phyloP scores from a whole-genome alignment of 2,113 vertebrate species.

The Poeciliopsis retropinna region DNA sequence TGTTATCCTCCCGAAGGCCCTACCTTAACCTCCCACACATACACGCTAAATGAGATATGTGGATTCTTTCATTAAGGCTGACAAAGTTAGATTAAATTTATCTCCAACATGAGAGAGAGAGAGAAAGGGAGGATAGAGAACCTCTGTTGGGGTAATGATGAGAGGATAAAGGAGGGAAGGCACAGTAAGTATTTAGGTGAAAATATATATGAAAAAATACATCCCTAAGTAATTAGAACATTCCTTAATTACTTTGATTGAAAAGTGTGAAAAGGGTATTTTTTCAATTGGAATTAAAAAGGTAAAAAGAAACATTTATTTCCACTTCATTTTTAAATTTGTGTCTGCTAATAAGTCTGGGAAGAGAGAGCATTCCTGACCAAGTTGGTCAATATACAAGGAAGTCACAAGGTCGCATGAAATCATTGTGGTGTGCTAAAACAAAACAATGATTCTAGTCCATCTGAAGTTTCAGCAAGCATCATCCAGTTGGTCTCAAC shows the following conservation, averaged over 20 bases:
- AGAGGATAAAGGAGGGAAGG: slow-evolving; percentile 37
- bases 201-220: slow-evolving; percentile 14
- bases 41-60: slow-evolving; percentile 74
- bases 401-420: no score
- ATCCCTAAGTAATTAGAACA: background rate
- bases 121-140: slow-evolving; percentile 59
- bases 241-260: background rate
- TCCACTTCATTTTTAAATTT: background rate
- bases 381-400: no score
- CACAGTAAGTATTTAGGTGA: background rate
- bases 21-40: slow-evolving; percentile 68
- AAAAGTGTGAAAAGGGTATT: background rate
- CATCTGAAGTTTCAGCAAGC: no score
- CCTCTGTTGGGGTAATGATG: slow-evolving; percentile 50
- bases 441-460: no score
- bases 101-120: slow-evolving; percentile 63
- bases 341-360: background rate
- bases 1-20: slow-evolving; percentile 53
- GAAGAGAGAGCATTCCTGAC: background rate
- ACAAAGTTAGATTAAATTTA: slow-evolving; percentile 80
- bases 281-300: background rate
- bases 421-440: no score
- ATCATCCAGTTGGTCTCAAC: no score
- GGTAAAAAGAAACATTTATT: background rate
- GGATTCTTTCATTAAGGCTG: slow-evolving; percentile 77